Evolutionary conservation across 2,888 invertebrate genomes (phyloP), one percentile per base, ranked within the genome.

Genomic region (Ophonus ardosiacus): DNA sequence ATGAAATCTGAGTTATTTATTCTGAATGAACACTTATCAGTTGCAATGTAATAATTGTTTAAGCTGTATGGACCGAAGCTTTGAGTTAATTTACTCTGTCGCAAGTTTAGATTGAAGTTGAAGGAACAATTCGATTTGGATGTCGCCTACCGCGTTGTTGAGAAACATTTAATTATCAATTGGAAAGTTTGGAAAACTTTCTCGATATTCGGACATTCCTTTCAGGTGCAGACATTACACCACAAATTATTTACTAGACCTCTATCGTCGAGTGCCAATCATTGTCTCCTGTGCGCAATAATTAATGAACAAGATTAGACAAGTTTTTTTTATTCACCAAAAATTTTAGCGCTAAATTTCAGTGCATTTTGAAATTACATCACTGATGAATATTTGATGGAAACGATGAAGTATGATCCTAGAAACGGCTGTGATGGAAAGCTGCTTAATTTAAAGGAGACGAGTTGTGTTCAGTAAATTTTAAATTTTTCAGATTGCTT

Each of bases 111-210:
- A 74, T 74, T 74, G 71, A 74, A 74, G 71, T 74, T 43, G 43
- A 43, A 43, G 18, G 71, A 74, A 74, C 71, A 74, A 74, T 74
- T 74, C 68, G 38, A 68, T 68, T 68, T 38, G 38, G 38, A 63
- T 24, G 68, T 68, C 68, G 68, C 31, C 31, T 5, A 13, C 43
- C 43, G 43, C 43, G 43, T 8, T 74, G 40, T 74, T 15, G 71
- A 10, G 18, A 10, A 74, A 74, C 71, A 74, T 74, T 74, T 74
- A 74, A 74, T 74, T 74, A 74, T 74, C 71, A 74, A 74, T 74
- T 74, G 71, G 71, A 74, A 71, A 43, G 68, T 38, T 24, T 38
- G 15, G n/a, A 13, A 38, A 68, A 68, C 31, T 68, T 68, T 68
- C 15, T 15, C 31, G 68, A 68, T 43, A 43, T 43, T 74, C 71